Evolutionary conservation across 2,888 invertebrate genomes (phyloP).

Genomic region (Pediacus dermestoides): DNA sequence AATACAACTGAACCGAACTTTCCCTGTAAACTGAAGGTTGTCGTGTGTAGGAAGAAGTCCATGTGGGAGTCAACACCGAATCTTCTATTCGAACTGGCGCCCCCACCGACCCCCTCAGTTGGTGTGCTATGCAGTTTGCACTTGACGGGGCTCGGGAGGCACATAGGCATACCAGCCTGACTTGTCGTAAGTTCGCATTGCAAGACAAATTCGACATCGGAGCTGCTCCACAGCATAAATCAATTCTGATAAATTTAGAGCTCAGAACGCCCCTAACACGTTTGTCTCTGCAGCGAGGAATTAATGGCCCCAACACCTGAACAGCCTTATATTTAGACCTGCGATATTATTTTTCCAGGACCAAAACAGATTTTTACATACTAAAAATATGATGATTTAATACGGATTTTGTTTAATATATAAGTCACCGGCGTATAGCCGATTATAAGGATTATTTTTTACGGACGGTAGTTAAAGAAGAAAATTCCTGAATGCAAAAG

Average conservation of each 20-base stretch:
- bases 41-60: constrained; percentile 2
- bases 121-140: too few species aligned
- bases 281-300: neutral
- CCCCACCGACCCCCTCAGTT: constrained; percentile 1
- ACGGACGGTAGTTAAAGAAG: constrained; percentile 1
- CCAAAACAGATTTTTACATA: too few species aligned
- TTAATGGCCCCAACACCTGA: constrained; percentile 2
- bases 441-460: too few species aligned
- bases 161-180: neutral
- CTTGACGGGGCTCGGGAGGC: too few species aligned
- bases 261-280: constrained; percentile 7
- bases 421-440: too few species aligned
- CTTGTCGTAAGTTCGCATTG: too few species aligned
- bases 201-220: constrained; percentile 7
- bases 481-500: constrained; percentile 1
- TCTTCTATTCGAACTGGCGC: constrained; percentile 2
- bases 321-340: too few species aligned
- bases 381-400: too few species aligned
- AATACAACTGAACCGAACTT: constrained; percentile 1
- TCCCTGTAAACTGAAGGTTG: neutral
- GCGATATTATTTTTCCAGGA: too few species aligned
- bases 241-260: constrained; percentile 8
- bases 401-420: too few species aligned
- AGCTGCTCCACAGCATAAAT: constrained; percentile 5
- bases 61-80: constrained; percentile 6